Conservation (phyloP, 2,797 vertebrate species). For the Lacerta agilis region DNA sequence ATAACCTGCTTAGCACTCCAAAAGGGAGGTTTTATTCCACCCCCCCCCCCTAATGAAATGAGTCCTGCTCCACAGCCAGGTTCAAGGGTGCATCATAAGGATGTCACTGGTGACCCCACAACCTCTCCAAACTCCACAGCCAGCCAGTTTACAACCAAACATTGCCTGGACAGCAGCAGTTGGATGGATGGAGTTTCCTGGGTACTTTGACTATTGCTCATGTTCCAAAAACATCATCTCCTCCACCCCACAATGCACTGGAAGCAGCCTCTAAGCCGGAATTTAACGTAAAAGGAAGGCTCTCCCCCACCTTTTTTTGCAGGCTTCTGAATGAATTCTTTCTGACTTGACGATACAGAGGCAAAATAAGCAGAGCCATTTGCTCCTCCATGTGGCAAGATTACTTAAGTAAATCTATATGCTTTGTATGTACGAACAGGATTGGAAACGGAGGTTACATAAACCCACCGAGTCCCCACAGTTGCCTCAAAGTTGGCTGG, state of each 20-base stretch:
- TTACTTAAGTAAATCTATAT: constrained; percentile 62
- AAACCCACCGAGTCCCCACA: constrained; percentile 50
- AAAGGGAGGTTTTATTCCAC: not conserved
- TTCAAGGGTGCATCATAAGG: no score
- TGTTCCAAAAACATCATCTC: not conserved
- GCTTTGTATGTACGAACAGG: constrained; percentile 31
- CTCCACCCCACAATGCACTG: not conserved
- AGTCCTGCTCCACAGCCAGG: not conserved
- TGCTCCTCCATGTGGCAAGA: constrained; percentile 65
- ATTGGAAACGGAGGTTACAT: constrained; percentile 41
- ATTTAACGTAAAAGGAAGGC: constrained; percentile 21
- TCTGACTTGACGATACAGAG: constrained; percentile 40
- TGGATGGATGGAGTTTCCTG: not conserved
- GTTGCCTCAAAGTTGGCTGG: constrained; percentile 67
- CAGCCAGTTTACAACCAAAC: not conserved
- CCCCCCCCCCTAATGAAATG: not conserved
- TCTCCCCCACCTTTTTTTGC: constrained; percentile 11
- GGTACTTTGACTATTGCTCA: not conserved
- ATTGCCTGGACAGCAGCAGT: not conserved
- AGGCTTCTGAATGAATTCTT: not conserved
- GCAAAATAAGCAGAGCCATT: constrained; percentile 33
- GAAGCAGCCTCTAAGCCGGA: not conserved
- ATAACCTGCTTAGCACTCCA: not conserved
- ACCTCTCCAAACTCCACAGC: not conserved
- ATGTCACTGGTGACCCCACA: not conserved